Evolutionary conservation across 2,113 vertebrate genomes (phyloP).

Genomic region (Australoheros scitulus): DNA sequence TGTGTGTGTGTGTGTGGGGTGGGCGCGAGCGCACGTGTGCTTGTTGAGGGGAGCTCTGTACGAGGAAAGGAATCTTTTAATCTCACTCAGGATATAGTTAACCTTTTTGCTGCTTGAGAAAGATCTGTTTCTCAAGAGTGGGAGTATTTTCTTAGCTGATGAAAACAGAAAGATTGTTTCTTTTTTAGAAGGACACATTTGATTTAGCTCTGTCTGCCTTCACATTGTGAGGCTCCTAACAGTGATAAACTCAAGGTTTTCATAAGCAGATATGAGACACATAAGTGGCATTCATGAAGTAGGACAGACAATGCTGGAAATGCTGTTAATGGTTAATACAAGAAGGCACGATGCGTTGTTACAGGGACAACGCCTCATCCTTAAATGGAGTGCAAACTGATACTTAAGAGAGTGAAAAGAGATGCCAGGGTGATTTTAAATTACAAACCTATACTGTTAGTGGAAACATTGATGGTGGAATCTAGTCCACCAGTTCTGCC

Average conservation of each 20-base stretch:
- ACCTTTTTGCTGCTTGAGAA: constrained; percentile 40
- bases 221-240: constrained; percentile 32
- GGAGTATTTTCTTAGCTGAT: constrained; percentile 52
- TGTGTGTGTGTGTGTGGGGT: not conserved
- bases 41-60: not conserved
- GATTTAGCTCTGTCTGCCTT: not conserved
- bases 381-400: not conserved
- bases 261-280: not conserved
- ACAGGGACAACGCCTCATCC: not conserved
- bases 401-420: not conserved
- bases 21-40: too few relatives aligned
- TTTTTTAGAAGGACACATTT: constrained; percentile 7
- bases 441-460: not conserved
- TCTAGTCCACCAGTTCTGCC: constrained; percentile 13
- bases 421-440: not conserved
- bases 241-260: constrained; percentile 34
- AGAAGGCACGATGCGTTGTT: not conserved
- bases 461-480: constrained; percentile 20
- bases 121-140: constrained; percentile 28
- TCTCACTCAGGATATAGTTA: constrained; percentile 38
- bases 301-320: not conserved
- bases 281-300: not conserved
- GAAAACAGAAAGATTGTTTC: constrained; percentile 26
- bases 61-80: constrained; percentile 37
- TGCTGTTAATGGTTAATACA: not conserved